A percentile compares a stretch with the other conserved stretches of the same genome.
Evolutionary conservation across 92 coral and sea anemone genomes (phyloP).

Genomic region (Zoanthus sansibaricus): DNA sequence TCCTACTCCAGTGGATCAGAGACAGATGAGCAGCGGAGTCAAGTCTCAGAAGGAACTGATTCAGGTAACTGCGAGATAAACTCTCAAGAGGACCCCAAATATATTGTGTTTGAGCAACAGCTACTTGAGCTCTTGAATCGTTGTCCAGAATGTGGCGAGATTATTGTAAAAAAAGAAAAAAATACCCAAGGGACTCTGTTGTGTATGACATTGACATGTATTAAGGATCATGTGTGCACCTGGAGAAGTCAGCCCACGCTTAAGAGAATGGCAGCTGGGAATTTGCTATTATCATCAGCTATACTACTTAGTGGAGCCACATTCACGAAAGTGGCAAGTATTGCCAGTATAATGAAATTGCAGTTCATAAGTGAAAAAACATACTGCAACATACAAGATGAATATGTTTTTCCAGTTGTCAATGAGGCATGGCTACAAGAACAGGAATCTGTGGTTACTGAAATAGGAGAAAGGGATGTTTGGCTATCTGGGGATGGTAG

Average conservation of each 20-base stretch:
- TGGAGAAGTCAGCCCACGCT: slow-evolving; percentile 51
- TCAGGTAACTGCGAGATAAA: background rate
- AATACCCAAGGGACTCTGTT: slow-evolving; percentile 21
- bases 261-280: slow-evolving; percentile 42
- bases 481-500: slow-evolving; percentile 57
- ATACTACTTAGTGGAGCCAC: slow-evolving; percentile 35
- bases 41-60: background rate
- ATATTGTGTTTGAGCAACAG: slow-evolving; percentile 13
- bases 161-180: slow-evolving; percentile 10
- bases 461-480: slow-evolving; percentile 33
- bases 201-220: slow-evolving; percentile 9
- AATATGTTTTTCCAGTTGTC: slow-evolving; percentile 42
- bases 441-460: slow-evolving; percentile 36
- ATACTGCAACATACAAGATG: slow-evolving; percentile 39
- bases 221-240: slow-evolving; percentile 18
- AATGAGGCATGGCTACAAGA: slow-evolving; percentile 52
- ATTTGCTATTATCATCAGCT: slow-evolving; percentile 42
- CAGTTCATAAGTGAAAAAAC: slow-evolving; percentile 16
- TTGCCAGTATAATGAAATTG: slow-evolving; percentile 30
- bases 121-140: slow-evolving; percentile 1
- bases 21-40: background rate
- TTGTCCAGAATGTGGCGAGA: slow-evolving; percentile 2
- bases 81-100: slow-evolving; percentile 14
- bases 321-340: slow-evolving; percentile 14
- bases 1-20: background rate